Evolutionary conservation across 2,113 vertebrate species (phyloP), one percentile per base, ranked within the genome.

Genomic region (Chunga burmeisteri): DNA sequence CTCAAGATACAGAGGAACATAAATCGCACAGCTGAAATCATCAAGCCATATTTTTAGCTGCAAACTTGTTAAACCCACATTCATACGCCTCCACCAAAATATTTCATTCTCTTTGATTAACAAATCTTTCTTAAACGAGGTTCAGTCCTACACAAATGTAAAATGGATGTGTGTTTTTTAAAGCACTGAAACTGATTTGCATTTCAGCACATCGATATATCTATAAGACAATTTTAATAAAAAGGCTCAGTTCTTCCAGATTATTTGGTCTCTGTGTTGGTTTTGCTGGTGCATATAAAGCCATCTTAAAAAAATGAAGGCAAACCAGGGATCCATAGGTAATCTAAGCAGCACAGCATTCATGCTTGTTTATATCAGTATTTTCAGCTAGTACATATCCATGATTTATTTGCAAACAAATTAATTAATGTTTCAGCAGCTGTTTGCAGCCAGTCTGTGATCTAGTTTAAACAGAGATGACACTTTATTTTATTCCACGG

Each of bases 321-420:
- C 91, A 86, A 95, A 91, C 81, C 90, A 61, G 59, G 38, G 62
- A 97, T 94, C 91, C 95, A 82, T 83, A 93, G 93, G 93, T 97
- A 95, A 90, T 82, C 94, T 93, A 88, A 90, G 81, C 3, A 95
- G 82, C 85, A 94, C 93, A 96, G 96, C 95, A 94, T 85, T 94
- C 88, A 47, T 38, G 79, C 96, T 97, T 98, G 97, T 98, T 98
- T 98, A 97, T 97, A 98, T 89, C 96, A 98, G 92, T 95, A 92
- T 97, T 97, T 98, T 93, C 95, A 97, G 94, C 93, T 92, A 88
- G 90, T 97, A 97, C 96, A 97, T 96, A 98, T 96, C 97, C 94
- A 97, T 98, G 97, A 97, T 98, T 98, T 98, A 98, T 98, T 98
- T 98, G 98, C 98, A 98, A 98, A 98, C 98, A 98, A 98, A 98